Base-by-base conservation (phyloP, 2,888 invertebrate genomes). In the Sminthurides aquaticus region DNA sequence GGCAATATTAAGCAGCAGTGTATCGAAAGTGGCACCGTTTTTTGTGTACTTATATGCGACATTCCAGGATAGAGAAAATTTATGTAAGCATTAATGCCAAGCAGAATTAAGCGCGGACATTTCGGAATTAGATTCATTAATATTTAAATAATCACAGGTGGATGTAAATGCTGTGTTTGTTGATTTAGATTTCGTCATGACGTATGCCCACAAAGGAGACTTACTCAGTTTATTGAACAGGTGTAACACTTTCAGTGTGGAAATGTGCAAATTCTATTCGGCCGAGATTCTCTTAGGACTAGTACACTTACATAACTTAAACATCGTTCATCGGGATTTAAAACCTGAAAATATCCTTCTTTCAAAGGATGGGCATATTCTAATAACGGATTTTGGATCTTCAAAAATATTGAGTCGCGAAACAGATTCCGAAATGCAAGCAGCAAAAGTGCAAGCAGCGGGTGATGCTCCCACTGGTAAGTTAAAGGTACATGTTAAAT, bases 341-440 rank as follows among this genome's bases (percentile, higher is more conserved):
- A 69, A 72, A 64, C 59, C 60, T 3, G 95, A 99, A 80, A 99
- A 99, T 81, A 93, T 99, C 75, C 83, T 99, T 58, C 81, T 99
- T 73, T 91, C 91, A 80, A 92, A 93, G 78, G 87, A 90, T 75
- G 96, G 97, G 90, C 98, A 99, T 81, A 88, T 97, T 72, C 84
- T 92, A 76, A 89, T 99, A 68, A 93, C 96, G 54, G 99, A 99
- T 80, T 99, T 99, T 80, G 99, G 99, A 57, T 94, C 95, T 61
- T 91, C 94, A 1, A 95, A 93, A 81, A 88, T 94, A 71, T 79
- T 92, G 15, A n/a, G 26, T n/a, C n/a, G n/a, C 15, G 34, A 28
- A 18, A 48, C 24, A 24, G 61, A 57, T 49, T 57, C 59, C 22
- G 2, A 52, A 11, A 24, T 18, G 43, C 18, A 15, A 18, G 15